A percentile compares a stretch with the other conserved stretches of the same genome.
These are phyloP conservation scores for Camptogramma bilineatum DNA, from an alignment of 2,888 invertebrate species.

Conservation along the genomic window DNA sequence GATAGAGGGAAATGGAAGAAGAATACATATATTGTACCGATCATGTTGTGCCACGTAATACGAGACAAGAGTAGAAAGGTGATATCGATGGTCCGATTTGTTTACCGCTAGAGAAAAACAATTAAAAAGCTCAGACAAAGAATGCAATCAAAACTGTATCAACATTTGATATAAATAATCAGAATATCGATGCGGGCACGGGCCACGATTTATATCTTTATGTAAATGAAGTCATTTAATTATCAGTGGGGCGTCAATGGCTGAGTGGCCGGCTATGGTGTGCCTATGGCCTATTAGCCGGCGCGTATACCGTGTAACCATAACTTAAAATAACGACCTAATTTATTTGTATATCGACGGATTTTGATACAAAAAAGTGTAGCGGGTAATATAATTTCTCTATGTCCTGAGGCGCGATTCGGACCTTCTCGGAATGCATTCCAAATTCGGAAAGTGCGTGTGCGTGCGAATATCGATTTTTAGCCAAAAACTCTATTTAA, in stretches of 20 bases:
- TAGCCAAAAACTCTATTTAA: too few relatives aligned
- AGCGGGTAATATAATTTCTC: not conserved
- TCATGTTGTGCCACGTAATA: too few relatives aligned
- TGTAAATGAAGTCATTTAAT: conserved; percentile 55
- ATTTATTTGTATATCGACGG: conserved; percentile 49
- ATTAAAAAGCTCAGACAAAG: conserved; percentile 12
- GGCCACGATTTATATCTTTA: conserved; percentile 41
- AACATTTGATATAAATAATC: conserved; percentile 23
- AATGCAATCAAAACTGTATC: conserved; percentile 7
- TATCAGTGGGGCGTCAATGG: conserved; percentile 49
- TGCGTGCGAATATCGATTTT: too few relatives aligned
- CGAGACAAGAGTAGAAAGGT: too few relatives aligned
- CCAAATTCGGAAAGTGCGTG: too few relatives aligned
- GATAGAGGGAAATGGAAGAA: too few relatives aligned
- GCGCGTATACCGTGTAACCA: conserved; percentile 44
- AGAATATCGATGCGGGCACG: conserved; percentile 29
- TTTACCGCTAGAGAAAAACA: not conserved
- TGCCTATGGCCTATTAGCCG: conserved; percentile 28
- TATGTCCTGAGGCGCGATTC: too few relatives aligned
- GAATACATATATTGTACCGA: too few relatives aligned
- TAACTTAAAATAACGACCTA: conserved; percentile 54
- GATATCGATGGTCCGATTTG: not conserved
- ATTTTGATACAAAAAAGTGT: conserved; percentile 17
- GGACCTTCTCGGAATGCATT: too few relatives aligned
- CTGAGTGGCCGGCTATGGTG: conserved; percentile 20